Evolutionary conservation across 1,140 invertebrate species (phyloP).

Genomic region (Zaprionus kolodkinae): DNA sequence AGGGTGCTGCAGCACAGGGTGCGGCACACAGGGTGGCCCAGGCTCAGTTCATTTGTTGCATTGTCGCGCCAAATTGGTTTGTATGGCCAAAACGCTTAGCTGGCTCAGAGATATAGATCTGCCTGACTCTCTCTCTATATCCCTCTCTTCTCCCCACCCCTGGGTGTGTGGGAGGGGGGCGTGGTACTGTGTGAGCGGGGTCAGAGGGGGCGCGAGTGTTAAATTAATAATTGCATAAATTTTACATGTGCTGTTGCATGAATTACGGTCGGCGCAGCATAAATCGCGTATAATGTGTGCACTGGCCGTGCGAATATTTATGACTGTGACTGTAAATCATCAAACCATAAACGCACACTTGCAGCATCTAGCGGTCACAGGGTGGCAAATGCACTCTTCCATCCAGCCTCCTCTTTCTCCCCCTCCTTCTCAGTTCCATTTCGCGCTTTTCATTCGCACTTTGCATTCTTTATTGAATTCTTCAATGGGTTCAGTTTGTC

Average conservation of each 20-base stretch:
- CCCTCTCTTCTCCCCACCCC: not conserved
- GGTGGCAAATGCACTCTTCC: conserved; percentile 28
- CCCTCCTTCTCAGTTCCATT: not conserved
- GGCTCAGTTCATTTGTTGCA: conserved; percentile 37
- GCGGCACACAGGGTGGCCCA: conserved; percentile 10
- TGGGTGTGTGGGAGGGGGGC: conserved; percentile 1
- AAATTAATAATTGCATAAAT: conserved; percentile 84
- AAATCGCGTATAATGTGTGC: conserved; percentile 84
- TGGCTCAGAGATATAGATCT: conserved; percentile 56
- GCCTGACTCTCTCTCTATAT: not conserved
- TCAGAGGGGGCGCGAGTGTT: conserved; percentile 53
- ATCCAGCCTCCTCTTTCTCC: not conserved
- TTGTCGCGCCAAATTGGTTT: conserved; percentile 43
- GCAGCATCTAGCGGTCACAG: conserved; percentile 59
- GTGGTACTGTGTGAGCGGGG: conserved; percentile 57
- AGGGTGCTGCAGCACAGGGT: not conserved
- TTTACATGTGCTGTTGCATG: conserved; percentile 84
- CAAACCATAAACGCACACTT: conserved; percentile 83
- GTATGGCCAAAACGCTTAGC: conserved; percentile 45
- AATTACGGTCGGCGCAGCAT: conserved; percentile 80
- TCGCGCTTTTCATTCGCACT: conserved; percentile 8
- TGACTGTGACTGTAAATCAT: conserved; percentile 81
- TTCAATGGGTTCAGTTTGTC: not conserved
- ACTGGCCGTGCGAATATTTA: conserved; percentile 84
- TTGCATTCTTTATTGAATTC: conserved; percentile 3